phyloP scores from a whole-genome alignment of 1,140 invertebrate species.

The Drosophila albomicans region DNA sequence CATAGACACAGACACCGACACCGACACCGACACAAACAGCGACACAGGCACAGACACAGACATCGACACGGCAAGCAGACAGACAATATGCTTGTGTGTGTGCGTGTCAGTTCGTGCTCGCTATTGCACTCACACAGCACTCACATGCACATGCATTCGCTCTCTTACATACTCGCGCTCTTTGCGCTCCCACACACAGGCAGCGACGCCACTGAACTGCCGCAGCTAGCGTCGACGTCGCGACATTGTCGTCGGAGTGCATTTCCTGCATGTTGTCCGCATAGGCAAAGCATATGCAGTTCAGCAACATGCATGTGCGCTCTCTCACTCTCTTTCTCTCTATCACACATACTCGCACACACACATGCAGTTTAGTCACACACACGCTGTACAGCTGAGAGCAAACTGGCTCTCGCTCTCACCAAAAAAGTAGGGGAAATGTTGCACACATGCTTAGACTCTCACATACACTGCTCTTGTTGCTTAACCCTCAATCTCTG shows the following conservation, averaged over 20 bases:
- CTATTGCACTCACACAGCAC: slow-evolving; percentile 52
- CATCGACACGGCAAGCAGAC: slow-evolving; percentile 52
- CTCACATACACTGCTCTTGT: background rate
- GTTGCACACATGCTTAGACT: slow-evolving; percentile 34
- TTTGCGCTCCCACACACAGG: slow-evolving; percentile 34
- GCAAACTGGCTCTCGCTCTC: slow-evolving; percentile 37
- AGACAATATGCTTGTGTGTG: slow-evolving; percentile 49
- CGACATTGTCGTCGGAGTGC: slow-evolving; percentile 22
- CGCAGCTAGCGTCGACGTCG: slow-evolving; percentile 19
- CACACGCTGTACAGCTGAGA: slow-evolving; percentile 16
- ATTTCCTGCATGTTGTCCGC: slow-evolving; percentile 40
- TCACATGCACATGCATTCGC: slow-evolving; percentile 32
- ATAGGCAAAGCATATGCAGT: slow-evolving; percentile 44
- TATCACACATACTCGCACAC: background rate
- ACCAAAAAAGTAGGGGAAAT: slow-evolving; percentile 62
- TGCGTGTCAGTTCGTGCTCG: slow-evolving; percentile 49
- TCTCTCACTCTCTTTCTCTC: slow-evolving; percentile 20
- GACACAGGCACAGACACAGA: slow-evolving; percentile 12
- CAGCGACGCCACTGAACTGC: slow-evolving; percentile 20
- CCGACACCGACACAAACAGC: slow-evolving; percentile 17
- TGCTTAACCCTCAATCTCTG: slow-evolving; percentile 3
- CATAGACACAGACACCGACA: slow-evolving; percentile 3
- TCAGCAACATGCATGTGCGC: slow-evolving; percentile 42
- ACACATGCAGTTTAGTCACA: slow-evolving; percentile 7
- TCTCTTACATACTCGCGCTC: slow-evolving; percentile 31